These are phyloP conservation scores for Eulemur macaco DNA, from an alignment of 2,113 vertebrate species.

Conservation along the genomic window DNA sequence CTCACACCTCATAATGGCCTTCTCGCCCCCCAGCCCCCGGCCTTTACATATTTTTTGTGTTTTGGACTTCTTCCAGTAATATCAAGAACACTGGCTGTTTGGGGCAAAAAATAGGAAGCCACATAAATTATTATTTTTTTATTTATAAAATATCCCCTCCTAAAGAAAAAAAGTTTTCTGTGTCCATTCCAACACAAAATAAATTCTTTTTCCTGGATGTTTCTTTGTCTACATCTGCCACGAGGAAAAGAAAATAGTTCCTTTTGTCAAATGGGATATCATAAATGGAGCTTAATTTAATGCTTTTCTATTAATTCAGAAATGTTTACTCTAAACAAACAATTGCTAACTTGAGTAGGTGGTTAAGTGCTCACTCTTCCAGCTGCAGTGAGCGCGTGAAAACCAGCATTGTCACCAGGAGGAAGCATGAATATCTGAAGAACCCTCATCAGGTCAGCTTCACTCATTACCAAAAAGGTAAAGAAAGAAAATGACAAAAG, in stretches of 20 bases:
- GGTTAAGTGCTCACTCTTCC: background rate
- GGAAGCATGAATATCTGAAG: background rate
- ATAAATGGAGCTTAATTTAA: slow-evolving; percentile 12
- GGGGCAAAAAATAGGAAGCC: background rate
- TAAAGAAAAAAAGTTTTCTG: background rate
- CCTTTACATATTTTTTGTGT: background rate
- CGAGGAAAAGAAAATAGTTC: background rate
- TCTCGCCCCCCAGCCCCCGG: accelerated
- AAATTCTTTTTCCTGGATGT: background rate
- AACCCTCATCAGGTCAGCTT: background rate
- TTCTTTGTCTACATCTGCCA: background rate
- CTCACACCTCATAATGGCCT: background rate
- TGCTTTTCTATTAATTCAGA: slow-evolving; percentile 32
- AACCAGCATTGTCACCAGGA: background rate
- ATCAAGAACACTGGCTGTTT: background rate
- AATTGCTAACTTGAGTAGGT: background rate
- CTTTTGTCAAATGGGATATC: slow-evolving; percentile 33
- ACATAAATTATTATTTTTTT: background rate
- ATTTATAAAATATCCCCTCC: background rate
- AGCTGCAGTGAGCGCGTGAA: background rate
- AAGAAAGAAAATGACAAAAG: background rate
- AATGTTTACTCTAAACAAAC: background rate
- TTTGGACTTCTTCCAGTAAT: background rate
- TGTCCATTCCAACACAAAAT: slow-evolving; percentile 23
- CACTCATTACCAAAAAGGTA: slow-evolving; percentile 24